Evolutionary conservation across 2,113 vertebrate genomes (phyloP).

Genomic region (Poeciliopsis prolifica): DNA sequence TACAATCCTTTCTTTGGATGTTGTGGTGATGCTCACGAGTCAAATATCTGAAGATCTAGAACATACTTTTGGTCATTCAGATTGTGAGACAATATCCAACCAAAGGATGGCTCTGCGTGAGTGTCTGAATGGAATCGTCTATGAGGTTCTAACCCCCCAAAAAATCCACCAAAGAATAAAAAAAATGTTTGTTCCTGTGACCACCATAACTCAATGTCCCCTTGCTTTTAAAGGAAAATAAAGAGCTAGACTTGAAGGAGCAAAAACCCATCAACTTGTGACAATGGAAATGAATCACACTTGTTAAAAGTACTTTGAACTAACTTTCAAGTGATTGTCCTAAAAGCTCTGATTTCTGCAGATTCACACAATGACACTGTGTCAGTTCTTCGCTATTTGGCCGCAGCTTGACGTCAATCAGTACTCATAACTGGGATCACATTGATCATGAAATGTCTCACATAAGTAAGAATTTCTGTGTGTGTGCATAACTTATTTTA

Average conservation of each 20-base stretch:
- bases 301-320: background rate
- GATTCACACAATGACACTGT: conserved; percentile 38
- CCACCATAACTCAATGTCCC: background rate
- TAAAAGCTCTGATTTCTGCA: conserved; percentile 61
- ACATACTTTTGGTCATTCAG: background rate
- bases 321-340: conserved; percentile 68
- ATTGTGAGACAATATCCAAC: background rate
- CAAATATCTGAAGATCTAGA: background rate
- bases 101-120: conserved; percentile 54
- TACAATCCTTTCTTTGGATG: background rate
- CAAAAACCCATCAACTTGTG: conserved; percentile 37
- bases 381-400: conserved; percentile 5
- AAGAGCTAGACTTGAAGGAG: conserved; percentile 78
- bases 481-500: too few species aligned
- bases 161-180: background rate
- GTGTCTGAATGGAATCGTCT: conserved; percentile 61
- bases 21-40: background rate
- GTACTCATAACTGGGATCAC: conserved; percentile 7
- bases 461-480: conserved; percentile 1
- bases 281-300: too few species aligned
- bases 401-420: conserved; percentile 41
- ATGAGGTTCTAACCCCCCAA: background rate
- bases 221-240: conserved; percentile 74
- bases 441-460: conserved; percentile 25
- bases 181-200: too few species aligned